These are phyloP conservation scores for Denticeps clupeoides DNA, from an alignment of 2,797 vertebrate species.

Conservation along the genomic window DNA sequence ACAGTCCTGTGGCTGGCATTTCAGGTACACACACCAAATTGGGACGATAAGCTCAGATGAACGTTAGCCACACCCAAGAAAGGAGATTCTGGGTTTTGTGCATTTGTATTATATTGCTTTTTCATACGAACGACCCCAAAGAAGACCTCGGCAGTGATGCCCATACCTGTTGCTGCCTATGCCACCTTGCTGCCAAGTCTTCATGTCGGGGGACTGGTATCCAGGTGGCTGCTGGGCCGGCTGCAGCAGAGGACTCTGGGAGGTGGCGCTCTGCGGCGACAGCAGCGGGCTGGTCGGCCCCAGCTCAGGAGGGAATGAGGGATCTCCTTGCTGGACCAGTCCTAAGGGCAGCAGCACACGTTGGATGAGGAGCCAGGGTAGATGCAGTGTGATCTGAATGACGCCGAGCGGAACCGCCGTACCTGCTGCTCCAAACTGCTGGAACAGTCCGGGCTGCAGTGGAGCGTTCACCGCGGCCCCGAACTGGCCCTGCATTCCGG, in stretches of 20 bases:
- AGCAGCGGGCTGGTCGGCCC: slow-evolving; percentile 82
- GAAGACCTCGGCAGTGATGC: too few species aligned
- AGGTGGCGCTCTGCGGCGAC: slow-evolving; percentile 76
- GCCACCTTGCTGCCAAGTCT: slow-evolving; percentile 80
- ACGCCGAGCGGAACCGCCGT: slow-evolving; percentile 19
- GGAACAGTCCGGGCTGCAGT: slow-evolving; percentile 80
- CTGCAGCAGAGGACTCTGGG: slow-evolving; percentile 83
- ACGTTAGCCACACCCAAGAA: too few species aligned
- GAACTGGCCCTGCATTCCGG: slow-evolving; percentile 71
- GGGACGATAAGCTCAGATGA: too few species aligned
- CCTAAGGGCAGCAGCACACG: slow-evolving; percentile 64
- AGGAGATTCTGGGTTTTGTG: too few species aligned
- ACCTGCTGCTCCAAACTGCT: slow-evolving; percentile 79
- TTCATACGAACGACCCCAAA: too few species aligned
- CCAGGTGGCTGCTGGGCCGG: slow-evolving; percentile 69
- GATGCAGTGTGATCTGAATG: background rate
- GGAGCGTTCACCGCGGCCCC: slow-evolving; percentile 59
- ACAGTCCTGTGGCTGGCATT: too few species aligned
- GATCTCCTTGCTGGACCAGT: slow-evolving; percentile 71
- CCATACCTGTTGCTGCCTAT: slow-evolving; percentile 68
- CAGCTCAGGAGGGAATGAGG: slow-evolving; percentile 71
- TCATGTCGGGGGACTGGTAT: slow-evolving; percentile 87
- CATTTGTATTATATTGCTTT: too few species aligned
- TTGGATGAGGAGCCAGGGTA: too few species aligned
- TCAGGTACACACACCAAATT: too few species aligned